Evolutionary conservation across 1,140 invertebrate species (phyloP).

Genomic region (Sitobion miscanthi): DNA sequence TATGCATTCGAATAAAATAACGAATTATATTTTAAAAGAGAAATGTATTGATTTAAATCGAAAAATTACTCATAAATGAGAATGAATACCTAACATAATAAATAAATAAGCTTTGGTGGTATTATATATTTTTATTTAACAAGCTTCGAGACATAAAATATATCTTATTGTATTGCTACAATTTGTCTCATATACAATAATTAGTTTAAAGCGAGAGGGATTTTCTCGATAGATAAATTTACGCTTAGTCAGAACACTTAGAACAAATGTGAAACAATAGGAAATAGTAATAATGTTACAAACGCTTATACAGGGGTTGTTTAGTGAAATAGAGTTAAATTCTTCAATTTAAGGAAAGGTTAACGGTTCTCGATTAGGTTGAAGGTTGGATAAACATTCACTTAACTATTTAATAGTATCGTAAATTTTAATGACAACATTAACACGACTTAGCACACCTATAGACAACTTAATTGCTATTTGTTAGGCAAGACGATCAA

Average conservation of each 20-base stretch:
- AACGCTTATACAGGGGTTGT: background rate
- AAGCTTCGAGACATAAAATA: background rate
- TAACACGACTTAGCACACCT: background rate
- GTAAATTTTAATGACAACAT: conserved; percentile 35
- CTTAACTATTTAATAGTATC: conserved; percentile 35
- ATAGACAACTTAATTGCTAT: conserved; percentile 14
- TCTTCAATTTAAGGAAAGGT: conserved; percentile 35
- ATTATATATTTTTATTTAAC: background rate
- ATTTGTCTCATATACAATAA: background rate
- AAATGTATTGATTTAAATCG: background rate
- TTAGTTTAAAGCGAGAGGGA: background rate
- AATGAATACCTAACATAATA: background rate
- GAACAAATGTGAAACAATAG: conserved; percentile 5
- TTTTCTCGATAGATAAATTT: background rate
- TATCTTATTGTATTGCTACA: background rate
- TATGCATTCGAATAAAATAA: background rate
- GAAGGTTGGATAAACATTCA: conserved; percentile 40
- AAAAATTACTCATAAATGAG: background rate
- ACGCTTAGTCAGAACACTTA: background rate
- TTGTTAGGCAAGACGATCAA: background rate
- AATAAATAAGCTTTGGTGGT: background rate
- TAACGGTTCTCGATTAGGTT: conserved; percentile 25
- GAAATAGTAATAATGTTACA: conserved; percentile 13
- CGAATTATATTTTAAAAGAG: background rate
- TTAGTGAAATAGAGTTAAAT: conserved; percentile 15